Evolutionary conservation across 2,113 vertebrate species (phyloP).

Genomic region (Peromyscus polionotus): DNA sequence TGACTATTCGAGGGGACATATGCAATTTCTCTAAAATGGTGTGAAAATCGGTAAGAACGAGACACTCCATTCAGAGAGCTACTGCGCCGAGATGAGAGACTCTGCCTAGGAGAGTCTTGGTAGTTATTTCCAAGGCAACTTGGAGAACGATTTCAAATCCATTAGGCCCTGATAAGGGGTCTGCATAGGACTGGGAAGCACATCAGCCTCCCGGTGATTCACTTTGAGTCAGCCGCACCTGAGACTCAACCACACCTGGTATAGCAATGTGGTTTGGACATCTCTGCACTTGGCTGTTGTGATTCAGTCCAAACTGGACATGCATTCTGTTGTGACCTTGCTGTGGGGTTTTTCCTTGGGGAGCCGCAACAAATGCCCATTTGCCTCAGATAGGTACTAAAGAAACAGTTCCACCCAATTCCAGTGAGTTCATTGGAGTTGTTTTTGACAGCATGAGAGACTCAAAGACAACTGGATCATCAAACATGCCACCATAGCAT

Average conservation of each 20-base stretch:
- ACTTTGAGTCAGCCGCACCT: not conserved
- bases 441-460: not conserved
- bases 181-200: not conserved
- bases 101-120: not conserved
- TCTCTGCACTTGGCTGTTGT: fast-evolving
- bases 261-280: fast-evolving
- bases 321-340: not conserved
- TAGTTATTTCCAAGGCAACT: not conserved
- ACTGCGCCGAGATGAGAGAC: not conserved
- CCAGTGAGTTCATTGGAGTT: not conserved
- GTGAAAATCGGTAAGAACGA: not conserved
- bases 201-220: not conserved
- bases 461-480: not conserved
- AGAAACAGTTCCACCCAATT: not conserved
- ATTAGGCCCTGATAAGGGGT: not conserved
- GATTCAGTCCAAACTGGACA: not conserved
- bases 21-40: not conserved
- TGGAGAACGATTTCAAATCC: not conserved
- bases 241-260: not conserved
- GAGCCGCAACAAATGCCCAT: not conserved
- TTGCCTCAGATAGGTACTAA: not conserved
- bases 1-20: not conserved
- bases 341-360: not conserved
- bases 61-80: too few species aligned
- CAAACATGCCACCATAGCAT: not conserved